Conservation (phyloP, 2,113 vertebrate species). For the Camelus bactrianus region DNA sequence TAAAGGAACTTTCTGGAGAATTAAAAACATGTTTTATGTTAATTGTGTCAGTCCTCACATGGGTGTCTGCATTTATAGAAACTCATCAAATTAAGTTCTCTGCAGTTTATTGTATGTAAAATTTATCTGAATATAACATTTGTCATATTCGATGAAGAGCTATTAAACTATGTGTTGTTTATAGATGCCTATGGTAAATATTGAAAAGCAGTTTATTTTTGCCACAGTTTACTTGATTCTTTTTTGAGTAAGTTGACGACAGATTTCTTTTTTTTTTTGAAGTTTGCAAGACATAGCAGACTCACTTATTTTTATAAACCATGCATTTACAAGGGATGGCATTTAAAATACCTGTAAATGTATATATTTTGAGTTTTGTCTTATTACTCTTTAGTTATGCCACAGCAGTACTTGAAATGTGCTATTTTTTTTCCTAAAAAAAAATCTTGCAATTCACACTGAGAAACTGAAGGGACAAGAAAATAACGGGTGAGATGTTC, state of each 20-base stretch:
- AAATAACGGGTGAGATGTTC: neutral
- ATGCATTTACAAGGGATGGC: neutral
- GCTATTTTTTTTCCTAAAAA: neutral
- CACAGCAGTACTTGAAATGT: neutral
- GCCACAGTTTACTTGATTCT: neutral
- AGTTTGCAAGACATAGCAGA: neutral
- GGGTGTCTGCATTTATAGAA: neutral
- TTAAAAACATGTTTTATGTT: neutral
- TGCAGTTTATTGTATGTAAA: neutral
- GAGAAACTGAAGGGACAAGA: neutral
- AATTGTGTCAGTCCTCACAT: neutral
- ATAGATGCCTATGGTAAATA: neutral
- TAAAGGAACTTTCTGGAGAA: neutral
- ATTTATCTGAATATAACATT: neutral
- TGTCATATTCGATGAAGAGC: neutral
- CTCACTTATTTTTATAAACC: conserved; percentile 1
- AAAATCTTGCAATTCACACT: neutral
- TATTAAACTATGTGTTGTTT: conserved; percentile 25
- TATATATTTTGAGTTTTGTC: neutral
- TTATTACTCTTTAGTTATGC: neutral
- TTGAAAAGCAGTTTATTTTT: conserved; percentile 19
- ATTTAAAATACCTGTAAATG: neutral
- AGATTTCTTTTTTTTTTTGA: neutral
- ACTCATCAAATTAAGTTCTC: neutral
- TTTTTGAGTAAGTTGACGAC: neutral